phyloP scores from a whole-genome alignment of 2,113 vertebrate species.

The Lates calcarifer region DNA sequence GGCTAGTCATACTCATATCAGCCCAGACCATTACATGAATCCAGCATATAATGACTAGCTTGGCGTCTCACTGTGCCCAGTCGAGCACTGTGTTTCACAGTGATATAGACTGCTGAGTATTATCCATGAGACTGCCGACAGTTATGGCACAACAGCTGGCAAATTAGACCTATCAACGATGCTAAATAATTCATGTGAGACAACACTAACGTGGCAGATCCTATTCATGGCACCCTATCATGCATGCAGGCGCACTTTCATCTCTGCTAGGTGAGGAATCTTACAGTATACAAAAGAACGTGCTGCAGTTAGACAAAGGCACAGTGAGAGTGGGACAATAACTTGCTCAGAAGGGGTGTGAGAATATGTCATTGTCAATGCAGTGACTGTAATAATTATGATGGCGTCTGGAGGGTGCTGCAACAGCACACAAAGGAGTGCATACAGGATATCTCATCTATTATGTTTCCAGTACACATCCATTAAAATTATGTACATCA shows the following conservation, averaged over 20 bases:
- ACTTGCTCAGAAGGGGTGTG: slow-evolving; percentile 68
- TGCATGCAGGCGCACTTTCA: slow-evolving; percentile 75
- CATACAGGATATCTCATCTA: slow-evolving; percentile 38
- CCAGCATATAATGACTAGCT: slow-evolving; percentile 67
- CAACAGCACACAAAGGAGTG: slow-evolving; percentile 45
- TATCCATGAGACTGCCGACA: slow-evolving; percentile 77
- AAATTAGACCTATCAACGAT: slow-evolving; percentile 84
- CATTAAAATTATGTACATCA: slow-evolving; percentile 52
- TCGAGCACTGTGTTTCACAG: slow-evolving; percentile 75
- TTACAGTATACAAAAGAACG: slow-evolving; percentile 71
- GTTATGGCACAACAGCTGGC: slow-evolving; percentile 85
- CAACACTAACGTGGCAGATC: slow-evolving; percentile 82
- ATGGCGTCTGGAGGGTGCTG: slow-evolving; percentile 29
- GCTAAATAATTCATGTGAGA: slow-evolving; percentile 85
- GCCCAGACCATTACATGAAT: slow-evolving; percentile 59
- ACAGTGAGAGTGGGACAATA: slow-evolving; percentile 63
- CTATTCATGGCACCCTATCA: slow-evolving; percentile 80
- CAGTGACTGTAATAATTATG: slow-evolving; percentile 66
- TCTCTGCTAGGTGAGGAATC: slow-evolving; percentile 79
- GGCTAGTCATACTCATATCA: slow-evolving; percentile 66
- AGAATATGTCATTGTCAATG: slow-evolving; percentile 66
- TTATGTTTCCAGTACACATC: slow-evolving; percentile 52
- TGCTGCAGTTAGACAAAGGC: slow-evolving; percentile 50
- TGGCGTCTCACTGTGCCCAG: slow-evolving; percentile 79
- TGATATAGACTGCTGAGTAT: slow-evolving; percentile 78